Evolutionary conservation across 2,888 invertebrate genomes (phyloP), one percentile per base, ranked within the genome.

Genomic region (Scaptomyza cyrtandrae): DNA sequence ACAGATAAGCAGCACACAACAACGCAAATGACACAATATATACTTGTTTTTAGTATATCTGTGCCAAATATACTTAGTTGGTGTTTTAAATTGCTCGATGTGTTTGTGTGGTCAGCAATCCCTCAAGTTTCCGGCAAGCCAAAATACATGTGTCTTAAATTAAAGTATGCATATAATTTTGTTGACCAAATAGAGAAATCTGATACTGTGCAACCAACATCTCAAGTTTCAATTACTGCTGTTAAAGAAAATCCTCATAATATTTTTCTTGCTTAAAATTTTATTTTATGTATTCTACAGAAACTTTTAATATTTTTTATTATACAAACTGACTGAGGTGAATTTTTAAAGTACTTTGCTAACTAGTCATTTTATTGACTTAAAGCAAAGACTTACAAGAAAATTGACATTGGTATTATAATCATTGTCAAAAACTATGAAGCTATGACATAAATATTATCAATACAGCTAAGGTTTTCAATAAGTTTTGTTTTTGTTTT

Each of bases 1-100:
- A 76, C 86, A 83, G 86, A 88, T 83, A 82, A 88, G 74, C 73
- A 74, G 60, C 88, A 35, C 35, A 29, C 33, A 43, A 7, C 13
- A 11, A 9, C 5, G 10, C 9, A 13, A n/a, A 27, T 39, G 6
- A 24, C 33, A 41, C 24, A 39, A 2, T 46, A 50, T 19, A 31
- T 16, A 49, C 6, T 10, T 37, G 5, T 39, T 39, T 16, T n/a
- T 6, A 14, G 5, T 9, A 35, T 78, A 24, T 60, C 53, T 64
- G 19, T 58, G 49, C 39, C n/a, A n/a, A n/a, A n/a, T n/a, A n/a
- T n/a, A n/a, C 62, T 62, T 48, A 27, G 52, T 50, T 57, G 46
- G 29, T 48, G 7, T 56, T 54, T 55, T 24, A 44, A 37, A n/a
- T n/a, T 59, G 66, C 27, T 61, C 58, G 56, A 65, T 67, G 11